Base-by-base conservation (phyloP, 2,113 vertebrate genomes). In the Lynx canadensis region DNA sequence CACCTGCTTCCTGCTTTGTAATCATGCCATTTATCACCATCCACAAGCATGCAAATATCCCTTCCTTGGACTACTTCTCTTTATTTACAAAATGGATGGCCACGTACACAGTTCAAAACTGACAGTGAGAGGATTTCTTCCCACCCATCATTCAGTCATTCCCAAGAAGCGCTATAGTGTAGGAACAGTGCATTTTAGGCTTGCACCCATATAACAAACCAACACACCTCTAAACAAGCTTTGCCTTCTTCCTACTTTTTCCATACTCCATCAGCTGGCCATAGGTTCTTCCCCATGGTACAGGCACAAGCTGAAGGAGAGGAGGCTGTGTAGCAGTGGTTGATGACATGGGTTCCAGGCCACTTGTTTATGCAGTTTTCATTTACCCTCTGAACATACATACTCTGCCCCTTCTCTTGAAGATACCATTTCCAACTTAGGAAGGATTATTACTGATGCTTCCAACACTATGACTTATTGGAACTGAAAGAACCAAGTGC, bases 111-210 rank as follows among this genome's bases (percentile, higher is more conserved):
- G 6, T 45, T 92, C 45, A 71, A 82, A 74, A 83, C 27, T 25
- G 27, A 76, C 7, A 23, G 2, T n/a, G 2, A 55, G 57, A 63
- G 2, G 25, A 33, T 50, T 74, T 57, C 29, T 23, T 36, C 45
- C 38, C 18, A 27, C 11, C 36, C 15, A 7, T 80, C 41, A 3
- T 27, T 52, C 4, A 69, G 18, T 3, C 4, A 9, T 31, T 29
- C 23, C 19, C 19, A 8, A 69, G 21, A 7, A n/a, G 7, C 25
- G 11, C 1, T 7, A 10, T 23, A 9, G 7, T 7, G 0, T 23
- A 63, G 8, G 16, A 27, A 1, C 3, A 38, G n/a, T 55, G 13
- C 4, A 2, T 14, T 10, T 89, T 9, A 52, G 33, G 25, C 8
- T 50, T 52, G 5, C 1, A 9, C 31, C 12, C 14, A 18, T 16